These are phyloP conservation scores for Cacatua alba DNA, from an alignment of 2,113 vertebrate genomes.

Conservation along the genomic window DNA sequence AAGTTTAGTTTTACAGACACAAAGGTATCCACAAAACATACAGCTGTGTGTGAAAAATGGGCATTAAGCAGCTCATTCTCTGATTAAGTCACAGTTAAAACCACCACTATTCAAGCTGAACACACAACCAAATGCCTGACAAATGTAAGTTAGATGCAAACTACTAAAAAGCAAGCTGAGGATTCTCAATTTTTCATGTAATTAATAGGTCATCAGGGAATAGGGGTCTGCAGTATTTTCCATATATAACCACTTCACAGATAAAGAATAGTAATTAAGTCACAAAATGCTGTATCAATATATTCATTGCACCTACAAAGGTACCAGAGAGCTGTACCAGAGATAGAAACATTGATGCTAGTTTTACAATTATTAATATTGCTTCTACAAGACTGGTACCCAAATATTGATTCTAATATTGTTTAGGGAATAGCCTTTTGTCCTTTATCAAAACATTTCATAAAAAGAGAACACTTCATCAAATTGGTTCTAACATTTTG, in stretches of 20 bases:
- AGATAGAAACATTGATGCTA: not conserved
- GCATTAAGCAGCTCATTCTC: not conserved
- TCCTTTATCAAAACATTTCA: not conserved
- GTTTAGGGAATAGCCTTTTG: not conserved
- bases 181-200: conserved; percentile 27
- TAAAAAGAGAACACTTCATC: not conserved
- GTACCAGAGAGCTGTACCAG: not conserved
- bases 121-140: not conserved
- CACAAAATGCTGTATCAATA: not conserved
- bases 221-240: conserved; percentile 31
- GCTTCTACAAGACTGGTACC: not conserved
- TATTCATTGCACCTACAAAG: not conserved
- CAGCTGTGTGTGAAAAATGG: not conserved
- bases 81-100: conserved; percentile 9
- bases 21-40: not conserved
- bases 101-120: not conserved
- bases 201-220: conserved; percentile 2
- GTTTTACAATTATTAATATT: not conserved
- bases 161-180: conserved; percentile 19
- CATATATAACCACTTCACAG: conserved; percentile 8
- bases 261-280: not conserved
- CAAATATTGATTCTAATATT: not conserved
- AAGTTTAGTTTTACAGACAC: not conserved
- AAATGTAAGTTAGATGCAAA: not conserved
- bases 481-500: not conserved